Conservation (phyloP, 1,140 invertebrate species). For the Acyrthosiphon pisum region DNA sequence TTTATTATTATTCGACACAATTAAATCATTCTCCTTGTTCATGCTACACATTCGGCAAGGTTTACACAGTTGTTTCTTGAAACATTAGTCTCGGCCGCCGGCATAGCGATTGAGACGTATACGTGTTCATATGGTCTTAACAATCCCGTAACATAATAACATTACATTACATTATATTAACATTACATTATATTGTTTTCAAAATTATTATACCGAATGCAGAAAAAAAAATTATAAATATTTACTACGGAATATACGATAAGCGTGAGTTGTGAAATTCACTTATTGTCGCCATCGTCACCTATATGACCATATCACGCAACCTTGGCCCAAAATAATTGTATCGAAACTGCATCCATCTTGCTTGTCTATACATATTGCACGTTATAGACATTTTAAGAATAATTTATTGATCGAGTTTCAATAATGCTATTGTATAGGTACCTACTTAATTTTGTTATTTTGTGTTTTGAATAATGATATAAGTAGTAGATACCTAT, state of each 20-base stretch:
- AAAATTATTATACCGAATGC: neutral
- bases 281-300: constrained; percentile 8
- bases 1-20: constrained; percentile 31
- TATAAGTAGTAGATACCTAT: neutral
- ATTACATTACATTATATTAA: constrained; percentile 25
- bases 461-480: neutral
- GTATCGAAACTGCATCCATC: neutral
- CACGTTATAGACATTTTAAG: neutral
- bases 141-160: constrained; percentile 18
- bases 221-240: constrained; percentile 3
- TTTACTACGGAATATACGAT: neutral
- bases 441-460: neutral
- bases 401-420: neutral
- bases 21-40: constrained; percentile 20
- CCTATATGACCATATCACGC: neutral
- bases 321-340: constrained; percentile 20
- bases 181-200: constrained; percentile 9
- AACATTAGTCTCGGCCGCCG: constrained; percentile 28
- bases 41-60: constrained; percentile 20
- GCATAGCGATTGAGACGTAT: constrained; percentile 12
- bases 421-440: neutral
- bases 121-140: constrained; percentile 1
- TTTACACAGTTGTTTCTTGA: neutral
- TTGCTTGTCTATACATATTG: neutral
- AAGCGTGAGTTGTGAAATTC: neutral